Evolutionary conservation across 2,888 invertebrate species (phyloP).

Genomic region (Tinea trinotella): DNA sequence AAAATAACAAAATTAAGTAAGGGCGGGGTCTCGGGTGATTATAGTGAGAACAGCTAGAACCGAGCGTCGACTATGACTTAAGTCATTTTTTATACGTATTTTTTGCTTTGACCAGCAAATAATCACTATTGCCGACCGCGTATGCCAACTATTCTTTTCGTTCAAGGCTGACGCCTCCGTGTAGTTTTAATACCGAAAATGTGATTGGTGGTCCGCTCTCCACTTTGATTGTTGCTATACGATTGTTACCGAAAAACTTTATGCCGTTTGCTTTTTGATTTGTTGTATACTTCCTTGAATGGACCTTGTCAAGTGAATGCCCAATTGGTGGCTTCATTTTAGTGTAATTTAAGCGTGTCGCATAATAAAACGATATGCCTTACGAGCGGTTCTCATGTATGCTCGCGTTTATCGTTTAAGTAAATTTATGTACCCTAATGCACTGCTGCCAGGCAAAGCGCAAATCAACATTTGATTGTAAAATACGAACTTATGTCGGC

Average conservation of each 20-base stretch:
- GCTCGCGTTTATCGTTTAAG: constrained; percentile 36
- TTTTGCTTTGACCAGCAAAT: constrained; percentile 18
- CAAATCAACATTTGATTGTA: constrained; percentile 69
- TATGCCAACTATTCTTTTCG: constrained; percentile 51
- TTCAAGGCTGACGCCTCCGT: constrained; percentile 49
- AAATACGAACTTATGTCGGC: constrained; percentile 57
- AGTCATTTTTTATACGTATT: constrained; percentile 15
- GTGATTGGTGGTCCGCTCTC: constrained; percentile 35
- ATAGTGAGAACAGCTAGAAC: constrained; percentile 33
- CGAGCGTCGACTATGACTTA: constrained; percentile 8
- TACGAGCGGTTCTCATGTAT: too few species aligned
- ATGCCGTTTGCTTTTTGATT: neutral
- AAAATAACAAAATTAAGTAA: constrained; percentile 47
- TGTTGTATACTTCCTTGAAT: neutral
- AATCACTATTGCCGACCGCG: constrained; percentile 30
- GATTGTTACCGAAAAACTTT: constrained; percentile 39
- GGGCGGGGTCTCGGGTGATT: constrained; percentile 56
- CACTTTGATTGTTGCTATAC: constrained; percentile 42
- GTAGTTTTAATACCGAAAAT: constrained; percentile 21
- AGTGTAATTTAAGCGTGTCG: too few species aligned
- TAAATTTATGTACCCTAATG: constrained; percentile 62
- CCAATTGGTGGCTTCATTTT: neutral
- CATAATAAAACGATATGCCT: too few species aligned
- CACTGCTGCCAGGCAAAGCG: constrained; percentile 50
- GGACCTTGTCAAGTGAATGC: neutral